Evolutionary conservation across 1,140 invertebrate genomes (phyloP), one percentile per base, ranked within the genome.

Genomic region (Lamellibrachia luymesi): DNA sequence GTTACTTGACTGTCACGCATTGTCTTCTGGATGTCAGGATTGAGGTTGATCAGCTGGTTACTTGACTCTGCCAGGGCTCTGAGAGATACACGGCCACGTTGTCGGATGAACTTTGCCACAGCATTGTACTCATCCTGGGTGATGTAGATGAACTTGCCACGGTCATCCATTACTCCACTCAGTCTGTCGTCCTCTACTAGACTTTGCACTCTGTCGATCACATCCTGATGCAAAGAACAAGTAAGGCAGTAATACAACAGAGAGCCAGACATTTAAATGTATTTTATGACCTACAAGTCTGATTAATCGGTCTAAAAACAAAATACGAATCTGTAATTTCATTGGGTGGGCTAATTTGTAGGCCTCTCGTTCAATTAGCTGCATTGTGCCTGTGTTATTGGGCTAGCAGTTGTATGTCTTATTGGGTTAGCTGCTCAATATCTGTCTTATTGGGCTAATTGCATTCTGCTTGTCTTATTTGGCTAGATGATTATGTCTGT

Each of bases 141-240:
- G 90, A 99, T 98, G 95, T 99, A 99, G 95, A 99, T 99, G 95
- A 99, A 99, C 96, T 99, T 99, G 50, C 99, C 99, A 94, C 99
- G 97, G 96, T 99, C 99, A 96, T 99, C 99, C 95, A 99, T 98
- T 4, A 99, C 99, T 22, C 99, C 99, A 95, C 96, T 96, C 91
- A 97, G 94, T 89, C 94, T 93, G 90, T 98, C 98, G 94, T 98
- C 97, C 7, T 97, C 96, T 95, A 99, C 98, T 51, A 99, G 97
- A 91, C 98, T 97, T 94, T 98, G 97, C 93, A 99, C 98, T 94
- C 99, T 97, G 93, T 97, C 95, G 56, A 97, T 96, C 17, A 95
- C 96, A 94, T 97, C 97, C 95, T 97, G 93, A 7, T 89, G 94
- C 90, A 93, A 38, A 93, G 92, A 91, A 94, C 90, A 50, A 51